A percentile compares a stretch with the other conserved stretches of the same genome.
These are phyloP conservation scores for Cebus imitator DNA, from an alignment of 2,113 vertebrate species.

Conservation along the genomic window DNA sequence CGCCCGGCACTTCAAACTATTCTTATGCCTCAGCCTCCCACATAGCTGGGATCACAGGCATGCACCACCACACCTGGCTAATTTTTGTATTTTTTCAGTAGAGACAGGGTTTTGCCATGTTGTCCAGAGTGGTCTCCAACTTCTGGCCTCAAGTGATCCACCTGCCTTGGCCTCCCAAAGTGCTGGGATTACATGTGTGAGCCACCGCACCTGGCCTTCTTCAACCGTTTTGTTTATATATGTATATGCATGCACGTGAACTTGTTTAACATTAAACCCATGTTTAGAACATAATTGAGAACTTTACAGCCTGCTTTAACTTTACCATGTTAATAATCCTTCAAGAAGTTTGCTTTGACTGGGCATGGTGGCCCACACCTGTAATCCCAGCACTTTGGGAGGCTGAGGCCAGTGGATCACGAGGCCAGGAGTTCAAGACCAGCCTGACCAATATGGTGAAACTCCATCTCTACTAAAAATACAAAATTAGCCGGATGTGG, in stretches of 20 bases:
- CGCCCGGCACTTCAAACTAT: background rate
- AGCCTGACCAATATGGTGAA: too few species aligned
- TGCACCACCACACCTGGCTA: background rate
- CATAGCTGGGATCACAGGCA: background rate
- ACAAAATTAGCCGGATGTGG: too few species aligned
- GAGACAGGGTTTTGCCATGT: background rate
- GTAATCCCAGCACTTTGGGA: too few species aligned
- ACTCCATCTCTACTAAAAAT: too few species aligned
- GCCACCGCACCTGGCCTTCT: too few species aligned
- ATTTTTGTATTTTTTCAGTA: background rate
- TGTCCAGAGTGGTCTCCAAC: background rate
- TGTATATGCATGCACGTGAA: background rate
- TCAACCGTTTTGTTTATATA: background rate
- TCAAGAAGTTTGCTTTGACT: background rate
- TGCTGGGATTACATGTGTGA: background rate
- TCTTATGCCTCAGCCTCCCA: background rate
- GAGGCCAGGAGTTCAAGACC: too few species aligned
- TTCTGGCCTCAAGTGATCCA: background rate
- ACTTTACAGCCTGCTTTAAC: slow-evolving; percentile 12
- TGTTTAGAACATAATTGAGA: background rate
- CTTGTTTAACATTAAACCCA: background rate
- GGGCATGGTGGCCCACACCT: too few species aligned
- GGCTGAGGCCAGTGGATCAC: too few species aligned
- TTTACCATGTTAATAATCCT: background rate
- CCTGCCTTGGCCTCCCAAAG: background rate